Base-by-base conservation (phyloP, 2,113 vertebrate genomes). In the Brachyhypopomus gauderio region DNA sequence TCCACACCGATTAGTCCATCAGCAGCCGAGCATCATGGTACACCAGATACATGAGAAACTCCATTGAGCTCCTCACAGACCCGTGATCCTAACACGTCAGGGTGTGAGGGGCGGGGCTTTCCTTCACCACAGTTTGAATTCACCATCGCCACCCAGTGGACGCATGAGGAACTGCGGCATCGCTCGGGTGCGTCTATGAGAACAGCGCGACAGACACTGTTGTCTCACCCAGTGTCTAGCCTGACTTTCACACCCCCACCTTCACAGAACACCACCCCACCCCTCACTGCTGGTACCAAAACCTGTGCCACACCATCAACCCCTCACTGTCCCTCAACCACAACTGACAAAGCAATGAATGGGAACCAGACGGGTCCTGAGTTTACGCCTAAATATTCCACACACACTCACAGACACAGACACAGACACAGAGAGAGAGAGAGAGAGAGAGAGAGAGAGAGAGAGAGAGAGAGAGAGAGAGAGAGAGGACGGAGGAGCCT, bases 111-210 rank as follows among this genome's bases (percentile, higher is more conserved):
- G 62, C 63, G 48, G 76, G 48, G 52, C 64, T 36, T 86, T 86
- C 62, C 80, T 79, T 83, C 78, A 14, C 17, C 69, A 69, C 41
- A 73, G 70, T 80, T 84, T 85, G 77, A 79, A 88, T 72, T 82
- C 80, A 60, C 76, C 56, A 62, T 27, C 77, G 74, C 82, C 64
- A 80, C 79, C 78, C 76, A 73, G 41, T 73, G 77, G 80, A 82
- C 75, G 58, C 78, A 67, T 79, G 74, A 59, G 64, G 66, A 52
- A 67, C 41, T 3, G 41, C 41, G 41, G 3, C 38, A 67, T n/a
- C n/a, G n/a, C n/a, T 82, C 71, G 64, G 84, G 74, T 78, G 71
- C 45, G 75, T 82, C 84, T 78, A 75, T 81, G 75, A 52, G 76
- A 84, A 77, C 62, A 84, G 67, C 73, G 78, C 56, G 74, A 82